Conservation (phyloP, 1,140 invertebrate species). For the Pemphigus obesinymphae region DNA sequence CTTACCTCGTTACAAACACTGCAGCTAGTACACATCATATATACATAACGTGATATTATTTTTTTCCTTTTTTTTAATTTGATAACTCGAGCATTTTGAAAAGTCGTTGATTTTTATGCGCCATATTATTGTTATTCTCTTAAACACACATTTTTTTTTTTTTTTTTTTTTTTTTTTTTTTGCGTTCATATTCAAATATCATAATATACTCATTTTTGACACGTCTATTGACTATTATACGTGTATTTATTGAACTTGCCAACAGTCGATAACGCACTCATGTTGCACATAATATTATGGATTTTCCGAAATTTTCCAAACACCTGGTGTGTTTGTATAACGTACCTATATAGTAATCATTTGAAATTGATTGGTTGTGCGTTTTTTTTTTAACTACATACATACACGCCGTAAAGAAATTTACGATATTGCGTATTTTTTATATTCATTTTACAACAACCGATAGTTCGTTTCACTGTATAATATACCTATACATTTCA, state of each 20-base stretch:
- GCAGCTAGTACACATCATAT: background rate
- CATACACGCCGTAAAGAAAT: background rate
- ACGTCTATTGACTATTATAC: background rate
- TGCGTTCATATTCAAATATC: background rate
- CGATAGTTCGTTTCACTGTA: background rate
- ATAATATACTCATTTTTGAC: background rate
- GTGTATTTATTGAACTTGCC: conserved; percentile 3
- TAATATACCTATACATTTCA: background rate
- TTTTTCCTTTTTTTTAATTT: background rate
- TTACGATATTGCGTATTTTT: background rate
- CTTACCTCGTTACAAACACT: background rate
- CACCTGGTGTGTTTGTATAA: background rate
- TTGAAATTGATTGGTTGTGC: background rate
- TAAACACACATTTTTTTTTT: background rate
- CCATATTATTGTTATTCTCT: background rate
- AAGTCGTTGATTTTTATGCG: background rate
- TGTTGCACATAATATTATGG: background rate
- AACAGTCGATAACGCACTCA: background rate
- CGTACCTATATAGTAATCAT: background rate
- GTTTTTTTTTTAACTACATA: background rate
- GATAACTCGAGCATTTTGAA: background rate
- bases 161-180: background rate
- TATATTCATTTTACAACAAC: background rate
- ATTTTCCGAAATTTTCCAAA: background rate
- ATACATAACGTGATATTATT: background rate